These are phyloP conservation scores for Dicaeum eximium DNA, from an alignment of 2,113 vertebrate species.

Conservation along the genomic window DNA sequence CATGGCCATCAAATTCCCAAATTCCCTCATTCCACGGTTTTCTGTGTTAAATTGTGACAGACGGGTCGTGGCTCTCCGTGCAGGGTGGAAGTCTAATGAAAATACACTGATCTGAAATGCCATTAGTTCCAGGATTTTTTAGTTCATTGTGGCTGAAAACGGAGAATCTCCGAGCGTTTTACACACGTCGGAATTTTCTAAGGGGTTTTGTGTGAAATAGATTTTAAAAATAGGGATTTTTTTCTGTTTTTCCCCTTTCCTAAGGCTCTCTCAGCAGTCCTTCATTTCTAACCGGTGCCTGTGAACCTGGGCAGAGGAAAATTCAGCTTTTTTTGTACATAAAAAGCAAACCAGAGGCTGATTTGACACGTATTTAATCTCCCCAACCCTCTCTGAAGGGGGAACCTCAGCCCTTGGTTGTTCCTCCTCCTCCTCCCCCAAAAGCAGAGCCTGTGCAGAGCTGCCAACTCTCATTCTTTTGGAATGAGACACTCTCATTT, in stretches of 20 bases:
- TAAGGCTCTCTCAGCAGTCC: neutral
- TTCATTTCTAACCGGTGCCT: neutral
- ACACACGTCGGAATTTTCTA: neutral
- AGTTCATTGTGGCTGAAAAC: neutral
- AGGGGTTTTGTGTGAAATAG: neutral
- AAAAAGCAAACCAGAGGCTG: neutral
- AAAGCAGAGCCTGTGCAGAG: neutral
- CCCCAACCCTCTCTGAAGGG: neutral
- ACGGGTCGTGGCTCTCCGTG: neutral
- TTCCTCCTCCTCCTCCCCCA: neutral
- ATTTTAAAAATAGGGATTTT: neutral
- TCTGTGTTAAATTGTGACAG: neutral
- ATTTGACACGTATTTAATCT: neutral
- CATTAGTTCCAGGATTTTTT: neutral
- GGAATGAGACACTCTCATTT: constrained; percentile 72
- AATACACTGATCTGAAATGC: neutral
- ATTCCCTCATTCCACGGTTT: neutral
- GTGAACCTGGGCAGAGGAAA: neutral
- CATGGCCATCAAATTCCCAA: neutral
- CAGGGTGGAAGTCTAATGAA: neutral
- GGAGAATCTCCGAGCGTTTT: neutral
- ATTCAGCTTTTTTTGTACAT: neutral
- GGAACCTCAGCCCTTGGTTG: neutral
- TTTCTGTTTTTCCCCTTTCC: neutral
- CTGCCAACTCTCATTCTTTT: constrained; percentile 66